A percentile compares a stretch with the other conserved stretches of the same genome.
Evolutionary conservation across 2,797 vertebrate genomes (phyloP).

Genomic region (Semaprochilodus insignis): DNA sequence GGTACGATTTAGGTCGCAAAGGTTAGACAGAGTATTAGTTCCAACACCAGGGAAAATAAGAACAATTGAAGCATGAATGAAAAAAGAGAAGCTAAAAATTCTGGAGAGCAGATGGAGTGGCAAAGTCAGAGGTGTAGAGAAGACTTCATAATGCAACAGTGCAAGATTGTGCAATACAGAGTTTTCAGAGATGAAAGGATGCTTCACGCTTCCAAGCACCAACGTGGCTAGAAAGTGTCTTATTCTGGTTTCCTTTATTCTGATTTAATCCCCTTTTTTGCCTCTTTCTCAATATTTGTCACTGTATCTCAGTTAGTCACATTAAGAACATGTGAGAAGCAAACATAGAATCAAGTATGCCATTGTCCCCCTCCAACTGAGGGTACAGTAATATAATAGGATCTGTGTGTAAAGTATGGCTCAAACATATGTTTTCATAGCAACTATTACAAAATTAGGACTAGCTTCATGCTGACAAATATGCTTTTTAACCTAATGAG

Average conservation of each 20-base stretch:
- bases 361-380: not conserved
- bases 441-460: too few relatives aligned
- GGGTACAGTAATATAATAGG: not conserved
- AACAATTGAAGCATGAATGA: slow-evolving; percentile 16
- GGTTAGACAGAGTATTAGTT: slow-evolving; percentile 15
- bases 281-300: not conserved
- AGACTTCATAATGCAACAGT: not conserved
- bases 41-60: not conserved
- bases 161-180: not conserved
- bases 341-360: not conserved
- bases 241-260: not conserved
- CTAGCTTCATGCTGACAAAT: too few relatives aligned
- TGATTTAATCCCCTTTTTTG: not conserved
- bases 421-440: too few relatives aligned
- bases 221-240: not conserved
- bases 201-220: not conserved
- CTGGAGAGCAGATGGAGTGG: not conserved
- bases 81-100: slow-evolving; percentile 10
- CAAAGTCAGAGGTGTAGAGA: not conserved
- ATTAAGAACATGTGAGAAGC: not conserved
- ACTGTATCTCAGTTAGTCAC: not conserved
- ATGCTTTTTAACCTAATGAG: too few relatives aligned
- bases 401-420: not conserved
- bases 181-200: slow-evolving; percentile 15
- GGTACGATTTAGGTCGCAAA: slow-evolving; percentile 8